Evolutionary conservation across 2,888 invertebrate species (phyloP).

Genomic region (Meteorus colon): DNA sequence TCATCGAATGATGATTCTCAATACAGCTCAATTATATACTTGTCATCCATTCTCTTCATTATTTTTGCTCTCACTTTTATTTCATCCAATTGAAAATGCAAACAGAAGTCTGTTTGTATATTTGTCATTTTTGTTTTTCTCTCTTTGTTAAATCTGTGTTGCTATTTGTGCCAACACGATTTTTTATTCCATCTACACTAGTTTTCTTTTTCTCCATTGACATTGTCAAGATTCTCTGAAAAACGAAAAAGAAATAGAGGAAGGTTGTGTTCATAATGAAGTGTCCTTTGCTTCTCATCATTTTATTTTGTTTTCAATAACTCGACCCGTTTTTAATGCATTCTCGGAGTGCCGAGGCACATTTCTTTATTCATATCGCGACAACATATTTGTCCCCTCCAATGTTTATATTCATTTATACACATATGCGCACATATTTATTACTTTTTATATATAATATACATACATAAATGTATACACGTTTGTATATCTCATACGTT

Average conservation of each 20-base stretch:
- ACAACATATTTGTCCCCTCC: neutral
- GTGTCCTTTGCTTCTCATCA: conserved; percentile 17
- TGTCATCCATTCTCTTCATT: neutral
- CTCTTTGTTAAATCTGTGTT: neutral
- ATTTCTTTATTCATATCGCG: conserved; percentile 21
- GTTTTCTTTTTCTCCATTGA: conserved; percentile 11
- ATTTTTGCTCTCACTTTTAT: neutral
- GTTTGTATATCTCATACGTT: conserved; percentile 22
- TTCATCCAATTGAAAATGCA: neutral
- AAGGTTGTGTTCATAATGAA: neutral
- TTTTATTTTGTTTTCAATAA: neutral
- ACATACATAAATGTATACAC: conserved; percentile 28
- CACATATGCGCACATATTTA: conserved; percentile 23
- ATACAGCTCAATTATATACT: too few relatives aligned
- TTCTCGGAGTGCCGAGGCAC: conserved; percentile 16
- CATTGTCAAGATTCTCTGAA: conserved; percentile 1
- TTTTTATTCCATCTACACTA: neutral
- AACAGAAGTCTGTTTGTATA: neutral
- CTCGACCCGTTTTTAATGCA: neutral
- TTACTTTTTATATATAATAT: conserved; percentile 7
- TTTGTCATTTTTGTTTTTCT: neutral
- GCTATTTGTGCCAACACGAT: neutral
- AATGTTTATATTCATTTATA: neutral
- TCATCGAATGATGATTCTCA: too few relatives aligned
- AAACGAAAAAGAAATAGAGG: conserved; percentile 14